Conservation (phyloP, 1,140 invertebrate species). For the Microplitis demolitor region DNA sequence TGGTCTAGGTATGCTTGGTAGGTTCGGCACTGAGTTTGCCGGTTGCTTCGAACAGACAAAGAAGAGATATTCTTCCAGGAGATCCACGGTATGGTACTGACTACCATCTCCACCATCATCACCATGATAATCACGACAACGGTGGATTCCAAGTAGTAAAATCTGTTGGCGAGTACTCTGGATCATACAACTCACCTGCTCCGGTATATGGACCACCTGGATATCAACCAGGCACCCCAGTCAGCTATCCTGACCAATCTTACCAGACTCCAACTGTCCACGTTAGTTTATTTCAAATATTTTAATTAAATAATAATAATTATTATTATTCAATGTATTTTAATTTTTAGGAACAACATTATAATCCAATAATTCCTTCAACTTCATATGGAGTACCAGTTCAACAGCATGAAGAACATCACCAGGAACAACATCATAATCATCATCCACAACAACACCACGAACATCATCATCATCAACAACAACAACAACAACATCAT, state of each 20-base stretch:
- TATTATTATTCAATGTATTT: not conserved
- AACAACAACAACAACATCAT: no score
- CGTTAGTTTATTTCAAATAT: not conserved
- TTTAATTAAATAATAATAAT: not conserved
- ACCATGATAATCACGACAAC: constrained; percentile 33
- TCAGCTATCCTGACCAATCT: not conserved
- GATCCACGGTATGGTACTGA: constrained; percentile 49
- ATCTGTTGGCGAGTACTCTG: constrained; percentile 25
- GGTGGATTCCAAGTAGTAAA: constrained; percentile 23
- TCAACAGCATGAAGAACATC: not conserved
- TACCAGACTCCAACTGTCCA: not conserved
- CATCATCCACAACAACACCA: not conserved
- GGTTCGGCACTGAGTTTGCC: constrained; percentile 33
- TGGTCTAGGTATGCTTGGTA: constrained; percentile 42
- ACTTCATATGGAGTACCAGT: not conserved
- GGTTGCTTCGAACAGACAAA: constrained; percentile 13
- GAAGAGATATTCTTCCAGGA: constrained; percentile 49
- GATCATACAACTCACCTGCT: constrained; percentile 10
- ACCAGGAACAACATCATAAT: not conserved
- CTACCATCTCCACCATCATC: constrained; percentile 36
- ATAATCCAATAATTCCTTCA: not conserved
- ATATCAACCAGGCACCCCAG: not conserved
- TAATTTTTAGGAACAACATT: not conserved
- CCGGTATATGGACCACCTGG: constrained; percentile 26
- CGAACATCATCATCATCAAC: not conserved